Base-by-base conservation (phyloP, 2,888 invertebrate species). In the Andrena bicolor region DNA sequence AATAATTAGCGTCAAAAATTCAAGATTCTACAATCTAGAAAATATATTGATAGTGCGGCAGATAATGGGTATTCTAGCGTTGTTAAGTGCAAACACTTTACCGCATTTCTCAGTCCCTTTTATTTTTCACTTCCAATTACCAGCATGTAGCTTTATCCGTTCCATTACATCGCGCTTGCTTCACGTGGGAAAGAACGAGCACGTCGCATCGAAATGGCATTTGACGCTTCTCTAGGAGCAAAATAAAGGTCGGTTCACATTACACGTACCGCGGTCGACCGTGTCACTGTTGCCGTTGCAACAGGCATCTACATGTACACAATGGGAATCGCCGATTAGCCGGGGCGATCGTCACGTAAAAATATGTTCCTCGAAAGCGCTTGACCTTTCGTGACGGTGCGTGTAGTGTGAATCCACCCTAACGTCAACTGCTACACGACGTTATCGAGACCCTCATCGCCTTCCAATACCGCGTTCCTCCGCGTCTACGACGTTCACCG, bases 371-470 rank as follows among this genome's bases (percentile, higher is more conserved):
- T 79, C 56, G 69, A 79, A 77, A 77, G 58, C 56, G 16, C 32
- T 70, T 64, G 69, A 78, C 68, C 64, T 65, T 69, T 78, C 69
- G 32, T 26, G 63, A 64, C 56, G 23, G 26, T 49, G 35, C 20
- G 60, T 35, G 72, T 23, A 30, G 68, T 80, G 63, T 80, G 80
- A 68, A 73, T 72, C 69, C 51, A 51, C 56, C 68, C 64, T 68
- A 77, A 73, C 72, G 26, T 35, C 35, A 51, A 60, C 60, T 13
- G 64, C 80, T 49, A 68, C 73, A 35, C 74, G 72, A 69, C 64
- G 64, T 80, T 80, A 80, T 85, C 83, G 83, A 75, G 71, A 66
- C 61, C 71, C 76, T 85, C 79, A 74, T 71, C 77, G 72, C 65
- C 69, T 85, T 53, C 53, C 72, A 85, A 75, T 80, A 64, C 64